These are phyloP conservation scores for Pontoporia blainvillei DNA, from an alignment of 2,113 vertebrate genomes.

Conservation along the genomic window DNA sequence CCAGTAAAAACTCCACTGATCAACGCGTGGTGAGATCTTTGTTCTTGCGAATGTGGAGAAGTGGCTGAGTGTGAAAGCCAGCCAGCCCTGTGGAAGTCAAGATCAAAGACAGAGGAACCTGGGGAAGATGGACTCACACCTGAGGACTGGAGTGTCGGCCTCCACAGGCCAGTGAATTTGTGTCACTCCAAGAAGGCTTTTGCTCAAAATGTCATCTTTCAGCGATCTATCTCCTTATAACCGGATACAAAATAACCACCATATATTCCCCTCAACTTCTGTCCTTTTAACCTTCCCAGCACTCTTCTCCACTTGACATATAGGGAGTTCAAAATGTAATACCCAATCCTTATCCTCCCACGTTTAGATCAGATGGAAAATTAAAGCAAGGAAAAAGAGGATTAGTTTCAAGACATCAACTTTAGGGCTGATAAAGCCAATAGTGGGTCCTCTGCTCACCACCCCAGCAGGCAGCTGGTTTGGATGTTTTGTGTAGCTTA, in stretches of 20 bases:
- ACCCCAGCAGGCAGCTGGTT: background rate
- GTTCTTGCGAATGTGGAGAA: background rate
- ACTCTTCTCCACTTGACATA: background rate
- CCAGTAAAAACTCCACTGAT: background rate
- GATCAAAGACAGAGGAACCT: background rate
- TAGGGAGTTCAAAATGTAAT: background rate
- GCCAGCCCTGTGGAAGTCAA: background rate
- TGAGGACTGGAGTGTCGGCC: background rate
- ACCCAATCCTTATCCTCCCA: background rate
- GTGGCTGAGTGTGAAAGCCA: background rate
- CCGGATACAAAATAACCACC: background rate
- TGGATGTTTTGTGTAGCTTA: background rate
- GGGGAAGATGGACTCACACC: background rate
- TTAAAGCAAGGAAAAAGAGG: background rate
- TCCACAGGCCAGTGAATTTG: background rate
- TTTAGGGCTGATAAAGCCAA: background rate
- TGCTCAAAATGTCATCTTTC: background rate
- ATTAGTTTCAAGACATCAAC: background rate
- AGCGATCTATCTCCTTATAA: background rate
- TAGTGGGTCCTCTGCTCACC: too few relatives aligned
- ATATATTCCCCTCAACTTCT: background rate
- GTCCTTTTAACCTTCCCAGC: background rate
- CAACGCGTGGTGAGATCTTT: background rate
- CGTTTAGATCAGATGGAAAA: background rate
- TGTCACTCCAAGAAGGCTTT: background rate